phyloP scores from a whole-genome alignment of 2,113 vertebrate genomes.

The Tiliqua scincoides region DNA sequence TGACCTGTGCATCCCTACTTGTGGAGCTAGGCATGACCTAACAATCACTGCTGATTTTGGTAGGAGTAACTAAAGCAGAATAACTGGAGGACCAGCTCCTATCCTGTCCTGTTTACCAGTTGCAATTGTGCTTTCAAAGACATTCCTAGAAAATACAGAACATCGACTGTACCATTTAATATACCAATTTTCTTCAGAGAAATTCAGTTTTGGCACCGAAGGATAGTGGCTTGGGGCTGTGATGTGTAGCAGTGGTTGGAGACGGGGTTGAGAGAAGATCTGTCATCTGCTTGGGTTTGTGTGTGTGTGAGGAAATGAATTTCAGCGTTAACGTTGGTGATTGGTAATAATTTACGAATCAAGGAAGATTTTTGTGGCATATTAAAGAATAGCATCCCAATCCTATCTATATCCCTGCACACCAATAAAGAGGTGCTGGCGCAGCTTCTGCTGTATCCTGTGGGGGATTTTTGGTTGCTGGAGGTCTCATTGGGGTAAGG shows the following conservation, averaged over 20 bases:
- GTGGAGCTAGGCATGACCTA: neutral
- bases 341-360: too few species aligned
- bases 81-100: neutral
- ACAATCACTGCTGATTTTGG: neutral
- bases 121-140: neutral
- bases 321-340: neutral
- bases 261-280: neutral
- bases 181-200: neutral
- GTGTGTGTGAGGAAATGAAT: neutral
- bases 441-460: too few species aligned
- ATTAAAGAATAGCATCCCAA: too few species aligned
- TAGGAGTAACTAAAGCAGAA: neutral
- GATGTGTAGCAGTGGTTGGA: neutral
- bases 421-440: too few species aligned
- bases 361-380: too few species aligned
- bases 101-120: neutral
- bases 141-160: neutral
- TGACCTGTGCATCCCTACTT: neutral
- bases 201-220: neutral
- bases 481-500: too few species aligned
- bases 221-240: neutral
- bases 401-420: too few species aligned
- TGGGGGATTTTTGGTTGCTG: too few species aligned
- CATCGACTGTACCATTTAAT: neutral
- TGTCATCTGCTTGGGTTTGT: neutral